phyloP scores from a whole-genome alignment of 2,113 vertebrate species.

The Lepidothrix coronata region DNA sequence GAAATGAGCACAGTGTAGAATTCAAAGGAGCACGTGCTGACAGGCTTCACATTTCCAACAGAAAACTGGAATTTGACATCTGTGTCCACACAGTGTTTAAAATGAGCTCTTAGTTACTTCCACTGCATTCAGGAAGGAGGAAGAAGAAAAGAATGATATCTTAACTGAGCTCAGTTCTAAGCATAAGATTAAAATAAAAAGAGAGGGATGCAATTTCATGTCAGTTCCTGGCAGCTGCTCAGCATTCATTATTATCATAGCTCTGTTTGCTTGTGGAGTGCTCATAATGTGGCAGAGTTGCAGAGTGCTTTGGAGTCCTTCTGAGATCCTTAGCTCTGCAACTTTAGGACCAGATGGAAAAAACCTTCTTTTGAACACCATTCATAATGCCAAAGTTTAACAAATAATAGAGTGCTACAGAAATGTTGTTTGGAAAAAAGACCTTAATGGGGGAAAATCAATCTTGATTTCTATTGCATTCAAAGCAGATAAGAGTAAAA shows the following conservation, averaged over 20 bases:
- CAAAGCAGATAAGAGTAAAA: not conserved
- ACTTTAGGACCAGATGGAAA: not conserved
- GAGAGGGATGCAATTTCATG: not conserved
- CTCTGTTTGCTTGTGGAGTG: not conserved
- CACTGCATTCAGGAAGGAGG: not conserved
- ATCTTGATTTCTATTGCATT: not conserved
- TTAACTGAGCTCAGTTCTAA: not conserved
- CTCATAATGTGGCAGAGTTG: not conserved
- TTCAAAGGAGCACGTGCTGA: not conserved
- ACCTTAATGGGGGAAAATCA: not conserved
- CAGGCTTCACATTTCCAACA: not conserved
- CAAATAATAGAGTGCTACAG: not conserved
- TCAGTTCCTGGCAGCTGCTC: slow-evolving; percentile 1
- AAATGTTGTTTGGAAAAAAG: not conserved
- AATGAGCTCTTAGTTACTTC: not conserved
- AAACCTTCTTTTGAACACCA: not conserved
- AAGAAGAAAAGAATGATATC: not conserved
- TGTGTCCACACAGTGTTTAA: not conserved
- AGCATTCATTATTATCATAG: not conserved
- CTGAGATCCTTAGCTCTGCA: not conserved
- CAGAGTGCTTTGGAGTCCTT: not conserved
- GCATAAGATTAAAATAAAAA: not conserved
- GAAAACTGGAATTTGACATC: not conserved
- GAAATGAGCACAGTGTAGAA: not conserved
- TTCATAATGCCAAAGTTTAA: not conserved